A percentile compares a stretch with the other conserved stretches of the same genome.
Conservation (phyloP, 2,797 vertebrate species). For the Siniperca scherzeri region DNA sequence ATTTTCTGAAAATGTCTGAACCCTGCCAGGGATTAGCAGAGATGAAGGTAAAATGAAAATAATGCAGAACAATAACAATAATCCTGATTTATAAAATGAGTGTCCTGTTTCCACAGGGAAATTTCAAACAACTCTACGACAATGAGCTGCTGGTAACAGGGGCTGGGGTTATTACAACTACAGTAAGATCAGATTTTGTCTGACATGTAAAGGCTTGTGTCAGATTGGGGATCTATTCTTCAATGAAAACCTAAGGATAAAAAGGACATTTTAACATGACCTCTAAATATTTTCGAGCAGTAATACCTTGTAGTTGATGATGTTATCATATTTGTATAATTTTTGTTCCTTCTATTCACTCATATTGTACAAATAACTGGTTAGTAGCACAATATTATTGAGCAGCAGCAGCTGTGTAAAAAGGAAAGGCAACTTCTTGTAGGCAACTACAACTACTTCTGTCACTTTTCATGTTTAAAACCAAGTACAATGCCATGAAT, state of each 20-base stretch:
- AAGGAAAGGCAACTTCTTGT: background rate
- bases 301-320: background rate
- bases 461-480: no score
- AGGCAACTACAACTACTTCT: no score
- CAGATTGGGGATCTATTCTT: slow-evolving; percentile 18
- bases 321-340: no score
- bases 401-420: background rate
- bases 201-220: slow-evolving; percentile 5
- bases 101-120: slow-evolving; percentile 35
- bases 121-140: slow-evolving; percentile 20
- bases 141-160: background rate
- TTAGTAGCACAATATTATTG: background rate
- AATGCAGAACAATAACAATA: slow-evolving; percentile 68
- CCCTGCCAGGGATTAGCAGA: slow-evolving; percentile 73
- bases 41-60: slow-evolving; percentile 61
- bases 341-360: background rate
- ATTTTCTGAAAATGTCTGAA: slow-evolving; percentile 59
- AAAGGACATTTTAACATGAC: background rate
- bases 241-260: background rate
- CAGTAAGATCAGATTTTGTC: background rate
- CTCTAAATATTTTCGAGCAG: background rate
- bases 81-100: slow-evolving; percentile 75
- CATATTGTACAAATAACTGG: background rate
- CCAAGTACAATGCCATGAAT: no score
- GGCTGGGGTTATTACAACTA: background rate